Evolutionary conservation across 2,113 vertebrate genomes (phyloP).

Genomic region (Panthera uncia): DNA sequence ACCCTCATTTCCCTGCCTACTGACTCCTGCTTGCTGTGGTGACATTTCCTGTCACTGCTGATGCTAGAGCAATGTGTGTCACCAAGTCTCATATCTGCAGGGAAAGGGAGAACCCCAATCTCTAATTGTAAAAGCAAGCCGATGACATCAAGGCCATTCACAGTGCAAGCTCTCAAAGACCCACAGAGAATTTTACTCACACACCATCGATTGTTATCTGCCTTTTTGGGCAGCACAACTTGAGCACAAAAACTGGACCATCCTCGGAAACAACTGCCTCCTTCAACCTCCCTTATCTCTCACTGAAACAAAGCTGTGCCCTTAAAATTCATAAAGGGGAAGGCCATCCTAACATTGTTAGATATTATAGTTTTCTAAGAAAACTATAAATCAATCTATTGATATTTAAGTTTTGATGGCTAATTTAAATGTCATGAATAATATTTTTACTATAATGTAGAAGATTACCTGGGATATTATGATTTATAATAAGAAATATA

Average conservation of each 20-base stretch:
- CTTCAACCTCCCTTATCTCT: neutral
- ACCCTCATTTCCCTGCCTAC: rapidly evolving
- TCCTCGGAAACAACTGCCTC: neutral
- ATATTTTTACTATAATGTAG: neutral
- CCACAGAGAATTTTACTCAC: neutral
- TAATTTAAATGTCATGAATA: neutral
- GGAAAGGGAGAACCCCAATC: neutral
- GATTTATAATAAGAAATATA: neutral
- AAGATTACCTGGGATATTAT: neutral
- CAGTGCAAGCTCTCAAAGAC: neutral
- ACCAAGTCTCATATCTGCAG: neutral
- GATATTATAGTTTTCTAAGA: neutral
- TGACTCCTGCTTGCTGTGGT: neutral
- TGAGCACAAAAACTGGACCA: neutral
- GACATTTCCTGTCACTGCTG: neutral
- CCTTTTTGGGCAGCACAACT: neutral
- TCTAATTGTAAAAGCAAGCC: neutral
- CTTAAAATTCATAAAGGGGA: neutral
- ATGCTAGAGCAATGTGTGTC: neutral
- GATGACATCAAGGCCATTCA: neutral
- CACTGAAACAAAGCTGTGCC: neutral
- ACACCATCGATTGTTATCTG: neutral
- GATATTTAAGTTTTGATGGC: neutral
- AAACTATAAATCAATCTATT: neutral
- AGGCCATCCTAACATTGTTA: neutral